Evolutionary conservation across 2,797 vertebrate genomes (phyloP).

Genomic region (Gallinago nigripennis): DNA sequence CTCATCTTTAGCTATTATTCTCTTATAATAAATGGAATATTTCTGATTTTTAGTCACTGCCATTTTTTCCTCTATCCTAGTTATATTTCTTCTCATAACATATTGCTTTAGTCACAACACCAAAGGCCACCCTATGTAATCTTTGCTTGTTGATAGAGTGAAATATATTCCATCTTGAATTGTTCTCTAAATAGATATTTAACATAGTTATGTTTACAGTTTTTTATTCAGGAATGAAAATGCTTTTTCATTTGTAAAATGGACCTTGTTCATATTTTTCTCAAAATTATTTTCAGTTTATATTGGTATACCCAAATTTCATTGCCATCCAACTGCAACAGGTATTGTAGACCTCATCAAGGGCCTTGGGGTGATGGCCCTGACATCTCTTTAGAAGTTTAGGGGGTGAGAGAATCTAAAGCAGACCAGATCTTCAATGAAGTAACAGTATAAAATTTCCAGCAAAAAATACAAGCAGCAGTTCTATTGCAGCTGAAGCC

Average conservation of each 20-base stretch:
- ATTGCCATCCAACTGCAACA: not conserved
- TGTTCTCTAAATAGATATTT: not conserved
- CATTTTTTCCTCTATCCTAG: not conserved
- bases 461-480: not conserved
- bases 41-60: not conserved
- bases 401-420: not conserved
- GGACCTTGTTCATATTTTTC: not conserved
- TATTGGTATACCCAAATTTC: not conserved
- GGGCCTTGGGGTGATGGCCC: not conserved
- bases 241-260: not conserved
- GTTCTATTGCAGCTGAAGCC: not conserved
- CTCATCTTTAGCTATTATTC: not conserved
- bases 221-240: not conserved
- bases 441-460: not conserved
- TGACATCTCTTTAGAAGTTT: not conserved
- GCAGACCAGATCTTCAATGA: not conserved
- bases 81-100: not conserved
- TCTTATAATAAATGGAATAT: not conserved
- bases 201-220: not conserved
- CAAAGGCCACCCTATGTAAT: not conserved
- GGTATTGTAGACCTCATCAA: not conserved
- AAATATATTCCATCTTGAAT: not conserved
- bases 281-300: not conserved
- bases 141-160: not conserved
- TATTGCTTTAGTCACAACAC: not conserved